Percentiles rank a stretch among this genome's conserved stretches.
These are phyloP conservation scores for Eupithecia subumbrata DNA, from an alignment of 2,888 invertebrate genomes.

Conservation along the genomic window DNA sequence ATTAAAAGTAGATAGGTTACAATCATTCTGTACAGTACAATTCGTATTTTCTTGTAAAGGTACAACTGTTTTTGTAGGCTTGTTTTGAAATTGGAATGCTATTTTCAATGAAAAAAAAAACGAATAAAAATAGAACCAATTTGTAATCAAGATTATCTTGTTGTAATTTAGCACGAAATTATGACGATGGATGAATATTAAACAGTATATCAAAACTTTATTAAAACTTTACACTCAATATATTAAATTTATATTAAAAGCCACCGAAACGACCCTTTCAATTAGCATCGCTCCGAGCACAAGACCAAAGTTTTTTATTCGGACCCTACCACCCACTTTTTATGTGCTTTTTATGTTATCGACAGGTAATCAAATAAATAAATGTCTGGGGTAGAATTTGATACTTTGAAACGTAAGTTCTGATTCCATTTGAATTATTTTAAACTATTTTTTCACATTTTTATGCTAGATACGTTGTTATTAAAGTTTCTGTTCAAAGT, in stretches of 20 bases:
- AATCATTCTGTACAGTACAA: conserved; percentile 5
- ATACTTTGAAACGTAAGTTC: not conserved
- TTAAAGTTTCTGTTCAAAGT: not conserved
- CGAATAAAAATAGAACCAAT: not conserved
- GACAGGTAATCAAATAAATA: conserved; percentile 60
- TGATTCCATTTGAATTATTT: not conserved
- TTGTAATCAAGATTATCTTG: not conserved
- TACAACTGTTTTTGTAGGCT: not conserved
- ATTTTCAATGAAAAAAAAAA: not conserved
- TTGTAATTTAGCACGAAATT: not conserved
- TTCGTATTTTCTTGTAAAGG: not conserved
- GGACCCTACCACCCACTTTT: conserved; percentile 50
- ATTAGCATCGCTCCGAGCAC: conserved; percentile 63
- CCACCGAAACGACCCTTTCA: conserved; percentile 54
- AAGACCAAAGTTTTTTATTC: conserved; percentile 49
- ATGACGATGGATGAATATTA: not conserved
- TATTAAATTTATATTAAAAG: conserved; percentile 53
- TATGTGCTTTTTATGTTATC: conserved; percentile 47
- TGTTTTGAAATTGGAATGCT: not conserved
- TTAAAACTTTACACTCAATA: conserved; percentile 14
- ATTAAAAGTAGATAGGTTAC: conserved; percentile 13
- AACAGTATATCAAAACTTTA: conserved; percentile 2
- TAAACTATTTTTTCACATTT: not conserved
- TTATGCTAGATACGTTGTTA: not conserved
- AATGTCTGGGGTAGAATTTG: conserved; percentile 18